These are phyloP conservation scores for Pipa parva DNA, from an alignment of 2,113 vertebrate genomes.

Conservation along the genomic window DNA sequence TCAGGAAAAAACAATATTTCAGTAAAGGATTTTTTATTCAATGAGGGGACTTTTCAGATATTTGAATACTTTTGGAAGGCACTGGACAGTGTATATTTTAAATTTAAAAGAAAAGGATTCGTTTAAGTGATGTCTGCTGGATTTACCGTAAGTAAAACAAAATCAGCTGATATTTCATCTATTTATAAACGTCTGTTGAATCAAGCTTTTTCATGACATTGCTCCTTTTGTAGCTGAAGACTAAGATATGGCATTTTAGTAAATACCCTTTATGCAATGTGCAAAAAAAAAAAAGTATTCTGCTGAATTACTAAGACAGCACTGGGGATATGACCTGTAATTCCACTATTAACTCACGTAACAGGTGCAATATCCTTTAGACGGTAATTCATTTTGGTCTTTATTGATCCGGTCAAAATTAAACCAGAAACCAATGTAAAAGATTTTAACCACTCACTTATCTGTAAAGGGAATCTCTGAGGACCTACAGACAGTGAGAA, in stretches of 20 bases:
- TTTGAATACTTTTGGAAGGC: too few relatives aligned
- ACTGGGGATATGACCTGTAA: conserved; percentile 6
- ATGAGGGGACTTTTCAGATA: too few relatives aligned
- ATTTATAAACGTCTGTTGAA: too few relatives aligned
- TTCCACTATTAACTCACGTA: conserved; percentile 30
- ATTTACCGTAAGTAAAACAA: too few relatives aligned
- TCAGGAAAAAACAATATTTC: too few relatives aligned
- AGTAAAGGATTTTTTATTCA: too few relatives aligned
- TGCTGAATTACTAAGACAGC: neutral
- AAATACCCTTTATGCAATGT: conserved; percentile 6
- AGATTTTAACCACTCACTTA: conserved; percentile 31
- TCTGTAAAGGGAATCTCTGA: conserved; percentile 20
- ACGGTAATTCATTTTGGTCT: conserved; percentile 30
- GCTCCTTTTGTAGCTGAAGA: neutral
- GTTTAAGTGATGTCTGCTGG: too few relatives aligned
- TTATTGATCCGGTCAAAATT: conserved; percentile 36
- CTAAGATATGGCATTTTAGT: neutral
- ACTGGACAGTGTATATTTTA: too few relatives aligned
- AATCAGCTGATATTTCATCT: too few relatives aligned
- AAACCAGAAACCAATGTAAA: conserved; percentile 28
- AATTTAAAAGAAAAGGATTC: too few relatives aligned
- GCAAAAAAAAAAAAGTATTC: neutral
- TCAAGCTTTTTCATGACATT: too few relatives aligned
- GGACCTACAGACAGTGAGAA: conserved; percentile 19
- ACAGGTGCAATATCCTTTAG: conserved; percentile 34